These are phyloP conservation scores for Tipula vernalis DNA, from an alignment of 2,888 invertebrate species.

Conservation along the genomic window DNA sequence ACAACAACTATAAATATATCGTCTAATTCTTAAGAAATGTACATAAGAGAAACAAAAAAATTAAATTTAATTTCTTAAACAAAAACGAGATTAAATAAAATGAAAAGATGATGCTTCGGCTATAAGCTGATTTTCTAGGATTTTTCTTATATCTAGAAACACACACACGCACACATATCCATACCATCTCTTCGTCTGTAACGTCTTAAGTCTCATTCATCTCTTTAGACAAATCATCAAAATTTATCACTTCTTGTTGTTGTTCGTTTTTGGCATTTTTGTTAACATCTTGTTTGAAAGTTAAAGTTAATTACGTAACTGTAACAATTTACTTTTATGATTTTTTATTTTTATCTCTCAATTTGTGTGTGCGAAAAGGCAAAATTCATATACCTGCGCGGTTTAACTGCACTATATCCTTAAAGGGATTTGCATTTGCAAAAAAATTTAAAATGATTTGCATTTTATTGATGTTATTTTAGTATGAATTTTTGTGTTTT, in stretches of 20 bases:
- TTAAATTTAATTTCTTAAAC: not conserved
- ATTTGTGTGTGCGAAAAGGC: not conserved
- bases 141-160: not conserved
- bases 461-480: not conserved
- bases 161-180: not conserved
- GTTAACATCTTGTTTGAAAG: not conserved
- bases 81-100: not conserved
- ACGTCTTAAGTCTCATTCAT: not conserved
- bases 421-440: not conserved
- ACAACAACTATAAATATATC: not conserved
- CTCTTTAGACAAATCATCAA: not conserved
- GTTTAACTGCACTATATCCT: not conserved
- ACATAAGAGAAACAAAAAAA: not conserved
- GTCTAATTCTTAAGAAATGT: not conserved
- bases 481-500: not conserved
- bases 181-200: not conserved
- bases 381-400: not conserved
- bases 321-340: not conserved
- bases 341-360: not conserved
- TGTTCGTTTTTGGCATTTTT: not conserved
- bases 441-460: not conserved
- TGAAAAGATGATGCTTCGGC: not conserved
- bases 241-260: not conserved
- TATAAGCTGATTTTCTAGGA: not conserved
- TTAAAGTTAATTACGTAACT: conserved; percentile 4